Percentiles rank a stretch among this genome's conserved stretches.
Conservation (phyloP, 2,113 vertebrate species). For the Murina feae region DNA sequence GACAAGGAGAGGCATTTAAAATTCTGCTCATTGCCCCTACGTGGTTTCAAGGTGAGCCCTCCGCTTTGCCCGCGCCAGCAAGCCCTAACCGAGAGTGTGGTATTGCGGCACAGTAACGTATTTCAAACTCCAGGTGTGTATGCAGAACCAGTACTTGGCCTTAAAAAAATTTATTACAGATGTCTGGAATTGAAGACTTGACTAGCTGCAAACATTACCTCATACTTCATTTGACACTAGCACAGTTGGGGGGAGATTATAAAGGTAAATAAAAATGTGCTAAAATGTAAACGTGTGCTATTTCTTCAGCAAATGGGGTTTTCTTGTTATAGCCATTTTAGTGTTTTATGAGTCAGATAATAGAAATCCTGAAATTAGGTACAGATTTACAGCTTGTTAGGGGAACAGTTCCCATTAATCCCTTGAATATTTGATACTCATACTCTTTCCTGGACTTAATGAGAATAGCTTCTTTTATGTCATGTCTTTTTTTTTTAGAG, state of each 20-base stretch:
- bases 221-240: slow-evolving; percentile 71
- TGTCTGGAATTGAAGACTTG: slow-evolving; percentile 73
- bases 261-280: slow-evolving; percentile 69
- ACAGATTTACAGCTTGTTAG: slow-evolving; percentile 69
- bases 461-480: slow-evolving; percentile 42
- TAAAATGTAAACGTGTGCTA: slow-evolving; percentile 65
- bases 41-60: slow-evolving; percentile 49
- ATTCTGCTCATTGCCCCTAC: background rate
- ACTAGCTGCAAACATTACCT: slow-evolving; percentile 77
- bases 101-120: slow-evolving; percentile 40
- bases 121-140: slow-evolving; percentile 77
- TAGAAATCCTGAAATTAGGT: slow-evolving; percentile 68
- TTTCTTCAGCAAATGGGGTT: slow-evolving; percentile 70
- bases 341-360: slow-evolving; percentile 71
- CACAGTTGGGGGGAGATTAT: slow-evolving; percentile 61
- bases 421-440: background rate
- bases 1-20: background rate
- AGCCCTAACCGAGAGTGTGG: background rate
- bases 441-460: background rate
- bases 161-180: slow-evolving; percentile 77
- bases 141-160: slow-evolving; percentile 67
- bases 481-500: background rate
- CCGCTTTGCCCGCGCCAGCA: slow-evolving; percentile 31
- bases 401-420: slow-evolving; percentile 48
- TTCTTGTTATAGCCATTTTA: slow-evolving; percentile 54